Conservation (phyloP, 2,888 invertebrate genomes). For the Cephus spinipes region DNA sequence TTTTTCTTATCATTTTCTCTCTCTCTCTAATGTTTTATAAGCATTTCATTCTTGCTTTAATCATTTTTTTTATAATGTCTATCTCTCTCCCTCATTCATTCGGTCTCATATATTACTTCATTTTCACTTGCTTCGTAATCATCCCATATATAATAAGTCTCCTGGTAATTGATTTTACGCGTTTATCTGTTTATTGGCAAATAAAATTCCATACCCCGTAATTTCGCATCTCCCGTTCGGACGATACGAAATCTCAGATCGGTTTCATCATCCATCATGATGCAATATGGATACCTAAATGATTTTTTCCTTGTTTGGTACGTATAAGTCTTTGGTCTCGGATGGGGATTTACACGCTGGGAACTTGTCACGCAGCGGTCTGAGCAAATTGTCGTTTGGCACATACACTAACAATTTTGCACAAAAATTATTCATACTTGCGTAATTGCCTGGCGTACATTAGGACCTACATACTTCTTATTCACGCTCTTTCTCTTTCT, state of each 20-base stretch:
- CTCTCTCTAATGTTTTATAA: background rate
- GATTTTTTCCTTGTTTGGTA: background rate
- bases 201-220: background rate
- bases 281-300: background rate
- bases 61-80: background rate
- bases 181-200: background rate
- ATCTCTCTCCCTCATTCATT: background rate
- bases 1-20: background rate
- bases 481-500: constrained; percentile 3
- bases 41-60: background rate
- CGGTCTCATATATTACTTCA: background rate
- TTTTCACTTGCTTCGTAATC: background rate
- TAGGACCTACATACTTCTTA: background rate
- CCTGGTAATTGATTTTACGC: background rate
- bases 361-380: constrained; percentile 52
- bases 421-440: constrained; percentile 9
- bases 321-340: constrained; percentile 63
- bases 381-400: constrained; percentile 64
- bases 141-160: background rate
- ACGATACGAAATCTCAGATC: background rate
- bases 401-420: constrained; percentile 46
- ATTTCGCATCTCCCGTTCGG: background rate
- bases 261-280: background rate
- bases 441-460: background rate
- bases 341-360: constrained; percentile 53